A percentile compares a stretch with the other conserved stretches of the same genome.
These are phyloP conservation scores for Sesamia inferens DNA, from an alignment of 2,888 invertebrate genomes.

Conservation along the genomic window DNA sequence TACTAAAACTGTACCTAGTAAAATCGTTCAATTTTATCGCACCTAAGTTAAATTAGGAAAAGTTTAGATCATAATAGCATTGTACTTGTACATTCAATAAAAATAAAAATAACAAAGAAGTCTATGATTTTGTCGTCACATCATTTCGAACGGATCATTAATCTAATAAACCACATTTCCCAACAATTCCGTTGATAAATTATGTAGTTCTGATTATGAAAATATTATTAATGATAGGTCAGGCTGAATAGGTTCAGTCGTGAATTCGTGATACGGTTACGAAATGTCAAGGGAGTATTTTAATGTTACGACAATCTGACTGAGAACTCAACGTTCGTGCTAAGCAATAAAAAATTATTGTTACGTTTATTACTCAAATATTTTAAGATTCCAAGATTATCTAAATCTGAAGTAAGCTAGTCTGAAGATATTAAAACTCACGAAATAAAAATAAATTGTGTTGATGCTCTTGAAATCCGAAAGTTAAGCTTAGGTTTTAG, in stretches of 20 bases:
- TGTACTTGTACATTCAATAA: neutral
- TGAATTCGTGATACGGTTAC: constrained; percentile 63
- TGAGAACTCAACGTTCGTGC: constrained; percentile 22
- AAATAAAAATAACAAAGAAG: neutral
- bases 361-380: neutral
- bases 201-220: constrained; percentile 30
- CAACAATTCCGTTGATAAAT: constrained; percentile 24
- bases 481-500: neutral
- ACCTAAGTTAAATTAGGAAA: neutral
- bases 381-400: neutral
- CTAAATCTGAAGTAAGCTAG: neutral
- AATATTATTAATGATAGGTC: constrained; percentile 48
- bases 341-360: neutral
- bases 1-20: too few relatives aligned
- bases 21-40: neutral
- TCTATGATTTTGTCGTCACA: neutral
- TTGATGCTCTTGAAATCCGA: neutral
- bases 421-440: neutral
- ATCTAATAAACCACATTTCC: constrained; percentile 15
- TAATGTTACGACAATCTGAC: constrained; percentile 30
- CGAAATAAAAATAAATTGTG: neutral
- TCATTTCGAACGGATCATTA: constrained; percentile 14
- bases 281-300: constrained; percentile 69
- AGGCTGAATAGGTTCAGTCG: constrained; percentile 51
- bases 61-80: neutral